Evolutionary conservation across 1,140 invertebrate genomes (phyloP).

Genomic region (Geopemphigus sp.): DNA sequence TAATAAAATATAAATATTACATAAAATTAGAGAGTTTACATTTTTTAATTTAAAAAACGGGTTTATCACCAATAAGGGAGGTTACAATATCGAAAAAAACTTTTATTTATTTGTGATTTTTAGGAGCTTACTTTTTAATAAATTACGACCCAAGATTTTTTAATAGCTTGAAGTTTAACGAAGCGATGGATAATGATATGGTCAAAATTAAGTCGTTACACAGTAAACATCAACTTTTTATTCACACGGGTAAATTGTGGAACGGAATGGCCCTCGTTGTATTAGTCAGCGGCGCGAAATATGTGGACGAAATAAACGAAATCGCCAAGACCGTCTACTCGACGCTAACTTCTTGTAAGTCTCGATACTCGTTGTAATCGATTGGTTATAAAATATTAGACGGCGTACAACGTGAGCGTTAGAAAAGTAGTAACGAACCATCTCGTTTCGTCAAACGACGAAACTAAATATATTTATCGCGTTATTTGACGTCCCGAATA

Average conservation of each 20-base stretch:
- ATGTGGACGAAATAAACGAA: constrained; percentile 39
- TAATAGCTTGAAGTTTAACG: neutral
- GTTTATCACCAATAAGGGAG: too few relatives aligned
- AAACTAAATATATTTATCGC: too few relatives aligned
- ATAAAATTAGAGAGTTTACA: too few relatives aligned
- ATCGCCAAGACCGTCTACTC: neutral
- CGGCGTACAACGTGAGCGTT: too few relatives aligned
- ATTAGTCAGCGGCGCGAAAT: neutral
- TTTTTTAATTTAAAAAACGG: too few relatives aligned
- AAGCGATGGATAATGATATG: neutral
- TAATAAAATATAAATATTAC: too few relatives aligned
- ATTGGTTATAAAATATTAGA: too few relatives aligned
- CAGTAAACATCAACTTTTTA: neutral
- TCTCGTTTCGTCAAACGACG: too few relatives aligned
- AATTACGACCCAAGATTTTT: neutral
- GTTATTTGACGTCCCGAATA: too few relatives aligned
- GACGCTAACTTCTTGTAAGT: neutral
- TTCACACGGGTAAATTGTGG: constrained; percentile 6
- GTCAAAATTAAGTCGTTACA: too few relatives aligned
- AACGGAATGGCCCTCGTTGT: constrained; percentile 16
- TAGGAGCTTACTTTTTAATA: constrained; percentile 26
- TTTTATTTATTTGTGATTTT: neutral
- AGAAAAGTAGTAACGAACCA: too few relatives aligned
- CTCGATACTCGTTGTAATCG: neutral
- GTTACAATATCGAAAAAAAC: too few relatives aligned